phyloP scores from a whole-genome alignment of 2,888 invertebrate genomes.

The Pristionchus fissidentatus region DNA sequence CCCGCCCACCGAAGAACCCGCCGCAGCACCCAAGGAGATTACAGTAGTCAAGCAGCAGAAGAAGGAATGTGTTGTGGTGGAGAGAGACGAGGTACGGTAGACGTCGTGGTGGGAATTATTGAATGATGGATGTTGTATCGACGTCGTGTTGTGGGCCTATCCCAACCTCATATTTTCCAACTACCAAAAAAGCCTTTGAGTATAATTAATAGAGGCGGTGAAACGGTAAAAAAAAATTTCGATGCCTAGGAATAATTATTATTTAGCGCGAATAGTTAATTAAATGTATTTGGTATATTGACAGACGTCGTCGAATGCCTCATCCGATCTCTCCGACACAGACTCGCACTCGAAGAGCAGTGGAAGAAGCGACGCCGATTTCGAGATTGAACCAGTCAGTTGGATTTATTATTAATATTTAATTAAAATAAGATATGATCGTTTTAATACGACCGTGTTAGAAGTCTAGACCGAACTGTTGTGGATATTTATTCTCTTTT shows the following conservation, averaged over 20 bases:
- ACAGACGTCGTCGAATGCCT: slow-evolving; percentile 37
- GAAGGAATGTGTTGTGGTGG: slow-evolving; percentile 31
- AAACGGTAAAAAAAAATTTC: not conserved
- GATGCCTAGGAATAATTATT: not conserved
- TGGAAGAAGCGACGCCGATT: slow-evolving; percentile 42
- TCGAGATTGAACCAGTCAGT: slow-evolving; percentile 43
- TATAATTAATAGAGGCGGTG: not conserved
- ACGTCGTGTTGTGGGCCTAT: not conserved
- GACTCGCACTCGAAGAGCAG: slow-evolving; percentile 47
- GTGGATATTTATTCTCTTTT: no score
- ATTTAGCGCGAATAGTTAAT: slow-evolving; percentile 4
- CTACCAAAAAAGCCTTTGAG: no score
- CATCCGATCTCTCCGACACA: slow-evolving; percentile 41
- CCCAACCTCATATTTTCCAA: not conserved
- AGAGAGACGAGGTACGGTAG: slow-evolving; percentile 7
- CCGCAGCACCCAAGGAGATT: not conserved
- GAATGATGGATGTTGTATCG: not conserved
- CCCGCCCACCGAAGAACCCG: not conserved
- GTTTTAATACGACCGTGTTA: no score
- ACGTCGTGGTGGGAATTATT: not conserved
- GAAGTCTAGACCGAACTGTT: no score
- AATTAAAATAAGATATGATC: no score
- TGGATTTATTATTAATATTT: not conserved
- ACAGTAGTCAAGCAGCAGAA: not conserved
- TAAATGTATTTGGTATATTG: not conserved